phyloP scores from a whole-genome alignment of 2,113 vertebrate genomes.

The Erythrolamprus reginae region DNA sequence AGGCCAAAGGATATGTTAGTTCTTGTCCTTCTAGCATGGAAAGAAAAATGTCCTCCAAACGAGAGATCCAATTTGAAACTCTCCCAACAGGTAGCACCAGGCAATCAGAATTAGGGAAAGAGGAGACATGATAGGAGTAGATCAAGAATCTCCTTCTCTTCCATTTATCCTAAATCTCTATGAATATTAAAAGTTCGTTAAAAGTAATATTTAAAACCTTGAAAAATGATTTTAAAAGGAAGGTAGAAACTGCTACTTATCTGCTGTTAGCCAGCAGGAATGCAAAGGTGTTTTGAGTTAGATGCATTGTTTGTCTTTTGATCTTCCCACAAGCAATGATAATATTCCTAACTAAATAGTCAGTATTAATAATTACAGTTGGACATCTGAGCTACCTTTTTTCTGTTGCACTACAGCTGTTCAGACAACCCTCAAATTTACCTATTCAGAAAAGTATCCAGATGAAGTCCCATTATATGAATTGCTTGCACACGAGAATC shows the following conservation, averaged over 20 bases:
- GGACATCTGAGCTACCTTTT: slow-evolving; percentile 14
- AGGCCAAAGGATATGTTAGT: neutral
- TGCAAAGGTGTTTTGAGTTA: neutral
- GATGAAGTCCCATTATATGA: slow-evolving; percentile 92
- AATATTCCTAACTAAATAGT: neutral
- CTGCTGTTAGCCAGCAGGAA: neutral
- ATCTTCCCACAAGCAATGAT: neutral
- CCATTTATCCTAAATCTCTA: neutral
- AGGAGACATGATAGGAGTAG: neutral
- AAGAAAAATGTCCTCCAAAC: neutral
- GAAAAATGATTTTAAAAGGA: neutral
- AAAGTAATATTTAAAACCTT: neutral
- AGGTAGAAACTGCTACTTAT: neutral
- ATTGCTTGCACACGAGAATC: slow-evolving; percentile 88
- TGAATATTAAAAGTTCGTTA: neutral
- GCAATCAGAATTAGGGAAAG: neutral
- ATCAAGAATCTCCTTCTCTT: neutral
- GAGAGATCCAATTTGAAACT: neutral
- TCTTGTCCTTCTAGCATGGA: neutral
- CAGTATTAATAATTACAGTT: neutral
- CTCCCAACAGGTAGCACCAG: neutral
- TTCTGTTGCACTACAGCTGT: slow-evolving; percentile 74
- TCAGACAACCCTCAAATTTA: slow-evolving; percentile 91
- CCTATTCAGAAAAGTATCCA: slow-evolving; percentile 91
- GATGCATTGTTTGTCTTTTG: neutral